Base-by-base conservation (phyloP, 2,113 vertebrate species). In the Pogonocichla stellata region DNA sequence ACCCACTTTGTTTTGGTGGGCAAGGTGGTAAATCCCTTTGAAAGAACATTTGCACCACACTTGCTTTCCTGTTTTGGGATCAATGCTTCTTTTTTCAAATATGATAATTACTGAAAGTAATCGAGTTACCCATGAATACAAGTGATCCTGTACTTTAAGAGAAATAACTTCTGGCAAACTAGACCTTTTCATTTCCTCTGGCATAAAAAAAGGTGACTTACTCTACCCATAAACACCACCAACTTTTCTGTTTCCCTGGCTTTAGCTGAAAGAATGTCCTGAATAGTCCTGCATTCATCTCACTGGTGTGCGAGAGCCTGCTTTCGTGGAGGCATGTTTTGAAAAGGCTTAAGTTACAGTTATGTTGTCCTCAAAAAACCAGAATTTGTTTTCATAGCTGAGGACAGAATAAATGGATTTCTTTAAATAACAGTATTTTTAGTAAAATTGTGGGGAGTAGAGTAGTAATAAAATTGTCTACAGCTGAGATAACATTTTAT, bases 401-500 rank as follows among this genome's bases (percentile, higher is more conserved):
- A 95, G 82, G 58, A 78, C 45, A 86, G 80, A 90, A 84, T 93
- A 96, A 95, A 91, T 95, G 60, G 56, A 80, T 95, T 92, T 86
- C 82, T 93, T 94, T 66, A 93, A 93, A 90, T 84, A 48, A 80
- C 36, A 61, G 83, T 92, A 93, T 92, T 95, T 94, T 90, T 92
- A 95, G 94, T 84, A 93, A 94, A 79, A 79, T 69, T 50, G 53
- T 72, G 66, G 45, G 62, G 78, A 95, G 57, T 84, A 57, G 57
- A 53, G 28, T 87, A 92, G 91, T 84, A 86, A 88, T 92, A 91
- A 95, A 96, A 94, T 86, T 92, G 88, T 90, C 69, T 84, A 64
- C 92, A 96, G 92, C 94, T 96, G 82, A 86, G 90, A 93, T 93
- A 96, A 97, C 83, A 91, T 95, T 91, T 91, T 88, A 80, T 89